Evolutionary conservation across 2,888 invertebrate genomes (phyloP).

Genomic region (Mesoligia furuncula): DNA sequence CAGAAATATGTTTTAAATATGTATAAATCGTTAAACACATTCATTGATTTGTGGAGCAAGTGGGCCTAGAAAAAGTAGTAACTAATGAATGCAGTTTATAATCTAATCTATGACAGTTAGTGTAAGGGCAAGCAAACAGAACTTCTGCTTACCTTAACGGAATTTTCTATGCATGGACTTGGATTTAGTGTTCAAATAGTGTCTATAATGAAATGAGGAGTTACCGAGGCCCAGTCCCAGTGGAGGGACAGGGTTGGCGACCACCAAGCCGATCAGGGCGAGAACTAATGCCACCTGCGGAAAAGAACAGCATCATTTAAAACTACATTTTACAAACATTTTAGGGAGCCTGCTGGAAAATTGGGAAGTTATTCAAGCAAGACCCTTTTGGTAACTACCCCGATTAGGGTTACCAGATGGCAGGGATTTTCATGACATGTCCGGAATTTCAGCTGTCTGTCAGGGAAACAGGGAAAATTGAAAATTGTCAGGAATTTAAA

Average conservation of each 20-base stretch:
- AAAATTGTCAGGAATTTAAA: too few relatives aligned
- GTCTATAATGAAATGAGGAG: conserved; percentile 67
- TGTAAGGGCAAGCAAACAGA: conserved; percentile 53
- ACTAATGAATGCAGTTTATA: neutral
- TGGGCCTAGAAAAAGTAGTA: neutral
- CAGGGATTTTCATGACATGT: too few relatives aligned
- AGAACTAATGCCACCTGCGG: conserved; percentile 83
- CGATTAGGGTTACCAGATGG: too few relatives aligned
- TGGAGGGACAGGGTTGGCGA: conserved; percentile 76
- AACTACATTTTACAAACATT: neutral
- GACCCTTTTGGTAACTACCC: too few relatives aligned
- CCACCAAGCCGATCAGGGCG: conserved; percentile 79
- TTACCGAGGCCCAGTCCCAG: conserved; percentile 72
- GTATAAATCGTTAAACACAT: neutral
- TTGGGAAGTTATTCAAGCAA: neutral
- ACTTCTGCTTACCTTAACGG: conserved; percentile 67
- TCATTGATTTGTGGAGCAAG: neutral
- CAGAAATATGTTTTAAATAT: neutral
- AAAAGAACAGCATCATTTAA: neutral
- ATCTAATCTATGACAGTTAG: neutral
- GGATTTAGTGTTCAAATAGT: conserved; percentile 70
- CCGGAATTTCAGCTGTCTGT: too few relatives aligned
- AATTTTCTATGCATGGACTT: conserved; percentile 67
- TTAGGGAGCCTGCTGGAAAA: neutral
- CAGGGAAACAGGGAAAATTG: too few relatives aligned